Evolutionary conservation across 2,797 vertebrate species (phyloP).

Genomic region (Etheostoma nigrum): DNA sequence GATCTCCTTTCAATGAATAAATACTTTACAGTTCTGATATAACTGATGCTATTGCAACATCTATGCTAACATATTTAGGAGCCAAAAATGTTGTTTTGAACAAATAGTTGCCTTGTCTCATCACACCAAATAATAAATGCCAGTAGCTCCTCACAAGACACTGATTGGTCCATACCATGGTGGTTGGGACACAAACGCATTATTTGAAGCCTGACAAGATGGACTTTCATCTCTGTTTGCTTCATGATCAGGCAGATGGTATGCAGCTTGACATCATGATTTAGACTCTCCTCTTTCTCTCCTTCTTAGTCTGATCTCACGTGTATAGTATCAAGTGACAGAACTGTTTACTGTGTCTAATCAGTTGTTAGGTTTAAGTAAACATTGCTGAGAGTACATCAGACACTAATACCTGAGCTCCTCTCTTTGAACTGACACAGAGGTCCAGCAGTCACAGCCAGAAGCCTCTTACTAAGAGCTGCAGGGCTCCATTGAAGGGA

Average conservation of each 20-base stretch:
- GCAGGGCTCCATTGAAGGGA: constrained; percentile 45
- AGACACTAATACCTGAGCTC: constrained; percentile 68
- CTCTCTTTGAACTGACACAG: constrained; percentile 60
- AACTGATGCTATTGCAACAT: too few species aligned
- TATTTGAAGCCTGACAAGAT: too few species aligned
- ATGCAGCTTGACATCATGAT: constrained; percentile 46
- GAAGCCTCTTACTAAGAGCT: constrained; percentile 46
- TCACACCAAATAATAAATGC: too few species aligned
- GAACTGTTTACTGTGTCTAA: constrained; percentile 70
- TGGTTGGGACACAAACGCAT: too few species aligned
- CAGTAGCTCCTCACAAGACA: too few species aligned
- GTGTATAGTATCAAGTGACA: constrained; percentile 61
- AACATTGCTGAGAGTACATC: constrained; percentile 57
- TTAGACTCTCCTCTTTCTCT: constrained; percentile 41
- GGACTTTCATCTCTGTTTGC: too few species aligned
- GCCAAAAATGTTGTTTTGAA: too few species aligned
- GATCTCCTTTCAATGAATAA: too few species aligned
- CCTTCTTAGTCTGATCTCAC: constrained; percentile 77
- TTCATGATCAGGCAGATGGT: constrained; percentile 24
- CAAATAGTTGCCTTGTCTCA: too few species aligned
- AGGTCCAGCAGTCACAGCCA: constrained; percentile 33
- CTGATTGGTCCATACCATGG: too few species aligned
- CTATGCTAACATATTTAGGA: too few species aligned
- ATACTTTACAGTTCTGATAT: too few species aligned
- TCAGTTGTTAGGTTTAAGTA: constrained; percentile 67